Base-by-base conservation (phyloP, 2,797 vertebrate species). In the Eidolon dupreanum region DNA sequence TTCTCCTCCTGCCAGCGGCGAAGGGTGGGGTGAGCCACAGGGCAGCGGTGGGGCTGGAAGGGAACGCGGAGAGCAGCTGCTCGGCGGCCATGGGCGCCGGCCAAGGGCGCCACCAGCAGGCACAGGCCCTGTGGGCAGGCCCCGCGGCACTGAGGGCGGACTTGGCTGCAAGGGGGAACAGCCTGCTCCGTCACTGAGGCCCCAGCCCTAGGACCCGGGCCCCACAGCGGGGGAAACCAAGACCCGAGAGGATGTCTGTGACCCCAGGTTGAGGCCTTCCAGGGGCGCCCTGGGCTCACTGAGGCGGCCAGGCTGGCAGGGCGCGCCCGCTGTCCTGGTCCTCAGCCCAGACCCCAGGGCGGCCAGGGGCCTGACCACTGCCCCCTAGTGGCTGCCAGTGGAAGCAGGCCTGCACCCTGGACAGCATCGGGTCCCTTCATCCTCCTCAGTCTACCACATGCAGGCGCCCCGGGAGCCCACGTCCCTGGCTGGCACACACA, bases 341-440 rank as follows among this genome's bases (percentile, higher is more conserved):
- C 88, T 68, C 70, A 36, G 79, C n/a, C 31, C n/a, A 3, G 11
- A 77, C 26, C n/a, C 8, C 7, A 8, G 12, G 17, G 57, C 41
- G 20, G 71, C 65, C 81, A 78, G 61, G n/a, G 90, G 38, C 19
- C 53, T 3, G 26, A 33, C n/a, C 57, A 36, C 86, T 87, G 88
- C 84, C 88, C 90, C 65, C 95, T 61, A 16, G 59, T 68, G 87
- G 96, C 55, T 46, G 16, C 68, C 5, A 15, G 26, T 2, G 2
- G 38, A 57, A 68, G 10, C 12, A 36, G 17, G 33, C 57, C 43
- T 24, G 20, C 3, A 5, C 33, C 28, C n/a, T n/a, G 17, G 0
- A 3, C 0, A 1, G 43, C 16, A 59, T 28, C 36, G 8, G 6
- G 51, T 8, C 11, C 61, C 57, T 77, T 28, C 71, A 66, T 3